These are phyloP conservation scores for honey bee (Apis mellifera) DNA, from an alignment of 1,140 invertebrate genomes.

Conservation along the genomic window DNA sequence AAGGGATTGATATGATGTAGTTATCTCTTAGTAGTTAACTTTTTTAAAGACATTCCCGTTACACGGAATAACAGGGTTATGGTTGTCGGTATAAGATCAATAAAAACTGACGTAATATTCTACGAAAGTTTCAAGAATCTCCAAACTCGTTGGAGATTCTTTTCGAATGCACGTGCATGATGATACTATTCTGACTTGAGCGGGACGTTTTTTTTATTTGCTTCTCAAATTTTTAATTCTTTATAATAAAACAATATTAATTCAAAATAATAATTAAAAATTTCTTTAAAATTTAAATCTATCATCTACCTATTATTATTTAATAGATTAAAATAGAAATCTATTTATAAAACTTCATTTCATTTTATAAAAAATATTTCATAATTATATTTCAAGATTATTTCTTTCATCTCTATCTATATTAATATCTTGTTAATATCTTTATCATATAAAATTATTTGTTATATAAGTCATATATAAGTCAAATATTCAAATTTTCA, in stretches of 20 bases:
- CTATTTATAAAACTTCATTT: too few relatives aligned
- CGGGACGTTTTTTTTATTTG: not conserved
- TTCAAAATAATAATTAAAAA: too few relatives aligned
- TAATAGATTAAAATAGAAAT: too few relatives aligned
- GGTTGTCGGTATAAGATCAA: conserved; percentile 46
- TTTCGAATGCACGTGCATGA: not conserved
- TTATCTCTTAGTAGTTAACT: conserved; percentile 28
- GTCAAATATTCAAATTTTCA: too few relatives aligned
- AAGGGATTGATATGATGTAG: conserved; percentile 14
- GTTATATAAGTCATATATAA: too few relatives aligned
- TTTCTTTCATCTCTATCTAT: too few relatives aligned
- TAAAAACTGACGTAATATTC: conserved; percentile 63
- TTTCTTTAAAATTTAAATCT: too few relatives aligned
- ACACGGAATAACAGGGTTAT: not conserved
- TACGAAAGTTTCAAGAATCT: conserved; percentile 51
- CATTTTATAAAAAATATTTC: too few relatives aligned
- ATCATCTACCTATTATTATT: too few relatives aligned
- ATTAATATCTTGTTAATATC: too few relatives aligned
- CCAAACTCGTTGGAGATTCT: not conserved
- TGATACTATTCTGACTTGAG: not conserved
- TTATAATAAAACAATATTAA: not conserved
- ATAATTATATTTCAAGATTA: too few relatives aligned
- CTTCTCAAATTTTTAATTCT: not conserved
- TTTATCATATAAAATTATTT: too few relatives aligned
- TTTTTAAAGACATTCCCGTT: conserved; percentile 41